Base-by-base conservation (phyloP, 2,888 invertebrate species). In the Cistogaster globosa region DNA sequence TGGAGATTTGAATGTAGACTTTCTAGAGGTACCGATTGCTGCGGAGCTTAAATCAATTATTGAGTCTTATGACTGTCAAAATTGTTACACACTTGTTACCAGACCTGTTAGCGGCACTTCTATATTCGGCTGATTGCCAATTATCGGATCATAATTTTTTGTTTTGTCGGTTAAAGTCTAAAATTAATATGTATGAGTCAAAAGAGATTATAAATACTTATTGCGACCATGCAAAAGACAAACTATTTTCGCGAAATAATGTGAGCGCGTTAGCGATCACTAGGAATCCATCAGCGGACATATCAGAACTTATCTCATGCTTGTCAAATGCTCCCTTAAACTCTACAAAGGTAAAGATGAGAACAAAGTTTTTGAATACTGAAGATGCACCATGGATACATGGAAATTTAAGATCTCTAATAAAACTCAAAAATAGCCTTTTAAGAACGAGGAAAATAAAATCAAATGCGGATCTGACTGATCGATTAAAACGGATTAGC, bases 31-130 rank as follows among this genome's bases (percentile, higher is more conserved):
- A 12, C 14, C 18, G 2, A 5, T 16, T 36, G 6, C 68, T 55
- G 38, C 14, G 7, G 55, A 69, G 1, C 20, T 55, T 1, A 55
- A 55, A 14, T 20, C 12, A 38, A 2, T 42, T 22, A 18, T 69
- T 36, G 55, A 36, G 36, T 2, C 20, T 0, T 55, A 57, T 9
- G 69, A 57, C 7, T 38, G 11, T 55, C 6, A 20, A 55, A 68
- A 68, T n/a, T 55, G 38, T 42, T 55, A 69, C 9, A 69, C 20
- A 6, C 26, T 69, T n/a, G n/a, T 45, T 26, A 69, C 57, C 45
- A 42, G 57, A 16, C 42, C 69, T 55, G 57, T 0, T 22, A 57
- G 69, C 45, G 12, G 57, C 1, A 71, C 36, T 9, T 71, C 57
- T 12, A 71, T 71, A 20, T 20, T 68, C 36, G 4, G 36, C 55